Base-by-base conservation (phyloP, 2,113 vertebrate species). In the Pomatostomus ruficeps region DNA sequence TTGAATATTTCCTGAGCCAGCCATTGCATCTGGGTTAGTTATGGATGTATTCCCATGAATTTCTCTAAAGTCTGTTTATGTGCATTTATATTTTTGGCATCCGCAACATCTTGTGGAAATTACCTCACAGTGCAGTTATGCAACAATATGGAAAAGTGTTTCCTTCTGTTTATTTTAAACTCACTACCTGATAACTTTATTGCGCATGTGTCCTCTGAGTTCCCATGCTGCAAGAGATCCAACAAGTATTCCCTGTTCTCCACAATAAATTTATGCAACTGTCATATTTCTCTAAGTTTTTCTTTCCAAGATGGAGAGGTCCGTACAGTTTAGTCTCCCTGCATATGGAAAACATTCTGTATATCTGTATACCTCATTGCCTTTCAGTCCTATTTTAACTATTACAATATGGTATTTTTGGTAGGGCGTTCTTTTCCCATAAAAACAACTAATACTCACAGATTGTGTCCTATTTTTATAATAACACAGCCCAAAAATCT, bases 131-230 rank as follows among this genome's bases (percentile, higher is more conserved):
- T 55, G 33, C 38, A 94, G 72, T 74, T 86, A 96, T 90, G 92
- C 72, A 94, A 92, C 63, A 85, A 77, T 77, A 94, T 0, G 0
- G 79, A 92, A 90, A 88, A 96, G 46, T 58, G 81, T 90, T 97
- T 95, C 75, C 85, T 92, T 88, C 78, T 91, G 83, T 86, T 95
- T 94, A 90, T 93, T 93, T 95, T 91, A 93, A 94, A 83, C 33
- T 94, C 51, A 31, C 42, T 93, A 96, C 75, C 46, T 94, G 85
- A 96, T 77, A 93, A 93, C 55, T 85, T 88, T 35, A 74, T 67
- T 86, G 51, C 74, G 29, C 20, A 33, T 66, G 22, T 93, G 38
- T 90, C 33, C 58, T 85, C 55, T 80, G 55, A 88, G 46, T 90
- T 83, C 72, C 72, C 58, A 43, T 51, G 23, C 22, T 76, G 31